Evolutionary conservation across 30 jellyfish, hydroid and myxozoan genomes (phyloP).

Genomic region (Nemopilema nomurai): DNA sequence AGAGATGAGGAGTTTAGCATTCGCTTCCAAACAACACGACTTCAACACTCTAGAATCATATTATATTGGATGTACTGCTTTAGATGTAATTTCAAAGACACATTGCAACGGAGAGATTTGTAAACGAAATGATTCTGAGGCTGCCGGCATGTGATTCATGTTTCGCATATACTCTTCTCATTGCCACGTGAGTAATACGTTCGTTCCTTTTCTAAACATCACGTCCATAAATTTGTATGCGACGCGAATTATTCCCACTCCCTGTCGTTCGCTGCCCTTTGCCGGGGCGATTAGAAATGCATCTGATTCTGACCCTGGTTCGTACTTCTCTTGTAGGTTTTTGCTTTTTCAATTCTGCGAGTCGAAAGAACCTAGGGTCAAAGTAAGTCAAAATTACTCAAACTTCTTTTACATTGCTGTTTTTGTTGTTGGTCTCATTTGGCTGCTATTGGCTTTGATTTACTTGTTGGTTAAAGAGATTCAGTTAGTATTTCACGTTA

Average conservation of each 20-base stretch:
- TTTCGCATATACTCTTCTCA: constrained; percentile 25
- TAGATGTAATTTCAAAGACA: background rate
- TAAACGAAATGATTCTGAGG: constrained; percentile 47
- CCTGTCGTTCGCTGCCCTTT: too few species aligned
- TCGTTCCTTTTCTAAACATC: background rate
- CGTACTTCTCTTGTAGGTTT: constrained; percentile 16
- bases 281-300: too few species aligned
- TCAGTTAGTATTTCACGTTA: too few species aligned
- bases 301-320: background rate
- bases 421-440: too few species aligned
- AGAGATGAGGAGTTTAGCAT: constrained; percentile 39
- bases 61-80: constrained; percentile 14
- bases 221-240: background rate
- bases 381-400: background rate
- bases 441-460: too few species aligned
- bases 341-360: constrained; percentile 19
- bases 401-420: too few species aligned
- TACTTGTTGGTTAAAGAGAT: too few species aligned
- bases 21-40: constrained; percentile 5
- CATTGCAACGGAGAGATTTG: constrained; percentile 4
- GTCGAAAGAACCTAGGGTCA: constrained; percentile 15
- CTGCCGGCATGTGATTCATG: constrained; percentile 38
- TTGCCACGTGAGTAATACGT: constrained; percentile 63
- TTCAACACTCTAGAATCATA: constrained; percentile 31
- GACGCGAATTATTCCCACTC: too few species aligned